Base-by-base conservation (phyloP, 2,888 invertebrate species). In the Chesias legatella region DNA sequence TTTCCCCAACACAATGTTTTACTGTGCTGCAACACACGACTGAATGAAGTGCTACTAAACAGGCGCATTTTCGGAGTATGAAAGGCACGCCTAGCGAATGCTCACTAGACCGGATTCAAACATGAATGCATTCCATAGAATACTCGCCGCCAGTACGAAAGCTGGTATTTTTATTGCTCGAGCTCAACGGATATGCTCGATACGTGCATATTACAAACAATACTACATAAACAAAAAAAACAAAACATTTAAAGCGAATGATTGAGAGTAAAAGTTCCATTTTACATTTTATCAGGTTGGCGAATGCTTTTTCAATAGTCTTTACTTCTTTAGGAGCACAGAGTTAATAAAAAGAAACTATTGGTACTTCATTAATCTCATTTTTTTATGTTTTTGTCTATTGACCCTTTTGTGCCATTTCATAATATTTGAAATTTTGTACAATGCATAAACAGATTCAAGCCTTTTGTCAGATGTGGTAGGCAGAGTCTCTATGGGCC, bases 41-140 rank as follows among this genome's bases (percentile, higher is more conserved):
- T n/a, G 1, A 22, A 22, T 22, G 22, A 22, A 22, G 5, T 5
- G 13, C 13, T 17, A 3, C 13, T 17, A 17, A 17, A 17, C 13
- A 17, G 13, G 5, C 13, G 13, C 5, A 17, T 17, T 17, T 17
- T 17, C 13, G 5, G 5, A 17, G 13, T 3, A 17, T 5, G 13
- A 31, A 24, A 39, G 31, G 9, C 5, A 25, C 26, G 23, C 35
- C 23, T 27, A 48, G 32, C 25, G 35, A 43, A 36, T 39, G 36
- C 27, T 33, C 45, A 42, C 36, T 45, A 41, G 38, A 44, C 44
- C 39, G 42, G 38, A 43, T 49, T 43, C 20, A 17, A 31, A 39
- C 40, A 32, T 36, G 25, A 32, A 32, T 24, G 38, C 17, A 11
- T 39, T 27, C 20, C 20, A 27, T 25, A 20, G 26, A 38, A 38